phyloP scores from a whole-genome alignment of 2,888 invertebrate genomes.

The Amblyteles armatorius region DNA sequence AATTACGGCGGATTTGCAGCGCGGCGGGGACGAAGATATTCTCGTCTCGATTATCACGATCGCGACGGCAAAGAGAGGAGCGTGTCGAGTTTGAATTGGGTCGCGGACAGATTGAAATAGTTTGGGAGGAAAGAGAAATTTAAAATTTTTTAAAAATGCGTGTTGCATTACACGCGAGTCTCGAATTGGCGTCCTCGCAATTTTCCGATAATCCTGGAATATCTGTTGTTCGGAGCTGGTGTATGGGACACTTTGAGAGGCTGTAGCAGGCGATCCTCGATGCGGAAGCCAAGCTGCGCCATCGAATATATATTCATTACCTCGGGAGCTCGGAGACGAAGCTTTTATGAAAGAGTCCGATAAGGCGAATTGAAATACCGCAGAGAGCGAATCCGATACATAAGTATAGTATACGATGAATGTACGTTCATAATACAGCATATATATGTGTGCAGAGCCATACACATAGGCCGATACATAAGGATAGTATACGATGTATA shows the following conservation, averaged over 20 bases:
- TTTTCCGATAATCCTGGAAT: constrained; percentile 48
- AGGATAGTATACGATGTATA: not conserved
- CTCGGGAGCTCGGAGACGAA: constrained; percentile 65
- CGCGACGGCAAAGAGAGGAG: not conserved
- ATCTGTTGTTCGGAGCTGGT: constrained; percentile 41
- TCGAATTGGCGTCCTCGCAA: constrained; percentile 10
- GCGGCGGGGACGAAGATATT: constrained; percentile 1
- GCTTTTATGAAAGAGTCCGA: constrained; percentile 60
- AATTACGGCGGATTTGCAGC: not conserved
- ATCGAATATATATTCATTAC: constrained; percentile 45
- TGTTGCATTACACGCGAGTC: not conserved
- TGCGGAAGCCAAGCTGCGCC: not conserved
- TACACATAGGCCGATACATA: no score
- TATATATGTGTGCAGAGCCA: not conserved
- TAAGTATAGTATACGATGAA: not conserved
- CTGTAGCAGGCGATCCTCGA: constrained; percentile 31
- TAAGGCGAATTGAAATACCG: constrained; percentile 63
- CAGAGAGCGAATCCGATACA: constrained; percentile 29
- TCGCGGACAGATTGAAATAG: not conserved
- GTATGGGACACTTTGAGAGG: not conserved
- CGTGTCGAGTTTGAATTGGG: constrained; percentile 42
- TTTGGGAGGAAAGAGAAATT: not conserved
- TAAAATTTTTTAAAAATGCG: not conserved
- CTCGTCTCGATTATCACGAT: not conserved
- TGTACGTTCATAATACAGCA: constrained; percentile 1